Base-by-base conservation (phyloP, 2,113 vertebrate genomes). In the Mionectes macconnelli region DNA sequence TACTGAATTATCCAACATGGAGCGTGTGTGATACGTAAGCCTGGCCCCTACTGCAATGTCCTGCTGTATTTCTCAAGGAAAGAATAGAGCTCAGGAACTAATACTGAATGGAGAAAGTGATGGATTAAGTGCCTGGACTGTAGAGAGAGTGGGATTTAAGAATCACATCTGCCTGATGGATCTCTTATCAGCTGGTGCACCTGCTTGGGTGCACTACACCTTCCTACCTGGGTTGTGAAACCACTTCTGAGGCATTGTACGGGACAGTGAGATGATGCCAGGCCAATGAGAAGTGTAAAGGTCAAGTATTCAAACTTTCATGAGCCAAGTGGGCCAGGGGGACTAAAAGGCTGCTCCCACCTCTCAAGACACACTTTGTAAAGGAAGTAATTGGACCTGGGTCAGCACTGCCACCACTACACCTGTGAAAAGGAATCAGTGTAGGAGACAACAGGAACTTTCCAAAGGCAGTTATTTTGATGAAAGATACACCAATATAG, bases 11-110 rank as follows among this genome's bases (percentile, higher is more conserved):
- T 12, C 75, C 37, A 52, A 0, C 53, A 31, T 0, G 0, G 8
- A 2, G 7, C 4, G 22, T 0, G 1, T 63, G 44, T 79, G 75
- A 22, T 23, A 13, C 12, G 5, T 14, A 18, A 80, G 3, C 8
- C 25, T 73, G 77, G 24, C 28, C 50, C 24, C 76, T 66, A 5
- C 37, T 69, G 37, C 28, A 37, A 31, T 10, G 45, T 53, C 20
- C 72, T 56, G 37, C 27, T 73, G 17, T 57, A 17, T 30, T 53
- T 66, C 42, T 49, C 31, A 53, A 42, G 42, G 59, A 74, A 83
- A 69, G 31, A 90, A 66, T 1, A 62, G 33, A 77, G 23, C 12
- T 84, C 39, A 66, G 19, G 17, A 60, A 19, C 83, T 86, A 45
- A 45, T 45, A 13, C 20, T 47, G 63, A 55, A 39, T 23, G 30